Evolutionary conservation across 2,113 vertebrate genomes (phyloP).

Genomic region (Ranitomeya imitator): DNA sequence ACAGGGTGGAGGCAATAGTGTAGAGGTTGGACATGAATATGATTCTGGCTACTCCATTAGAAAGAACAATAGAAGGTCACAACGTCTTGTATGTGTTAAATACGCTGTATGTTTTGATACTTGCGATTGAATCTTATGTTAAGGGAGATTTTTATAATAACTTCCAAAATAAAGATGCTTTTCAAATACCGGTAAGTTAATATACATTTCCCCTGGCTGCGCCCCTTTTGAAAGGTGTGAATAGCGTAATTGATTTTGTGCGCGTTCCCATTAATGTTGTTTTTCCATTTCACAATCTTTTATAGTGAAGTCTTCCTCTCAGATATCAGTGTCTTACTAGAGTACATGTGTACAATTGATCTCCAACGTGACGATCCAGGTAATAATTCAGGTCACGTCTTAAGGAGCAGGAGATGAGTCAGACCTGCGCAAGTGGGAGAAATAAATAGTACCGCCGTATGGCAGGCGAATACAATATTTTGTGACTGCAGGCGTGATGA

Average conservation of each 20-base stretch:
- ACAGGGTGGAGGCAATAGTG: too few relatives aligned
- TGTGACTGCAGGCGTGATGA: not conserved
- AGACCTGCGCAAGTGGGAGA: not conserved
- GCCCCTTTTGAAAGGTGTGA: not conserved
- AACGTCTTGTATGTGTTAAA: too few relatives aligned
- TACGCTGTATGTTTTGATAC: too few relatives aligned
- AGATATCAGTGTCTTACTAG: not conserved
- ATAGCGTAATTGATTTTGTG: not conserved
- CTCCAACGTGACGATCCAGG: not conserved
- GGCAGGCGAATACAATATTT: not conserved
- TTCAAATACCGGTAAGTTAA: not conserved
- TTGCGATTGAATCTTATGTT: too few relatives aligned
- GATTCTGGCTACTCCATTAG: too few relatives aligned
- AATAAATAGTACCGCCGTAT: not conserved
- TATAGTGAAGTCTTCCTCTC: not conserved
- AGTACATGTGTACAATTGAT: slow-evolving; percentile 10
- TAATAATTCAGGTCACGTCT: slow-evolving; percentile 6
- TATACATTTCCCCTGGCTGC: not conserved
- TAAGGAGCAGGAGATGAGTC: not conserved
- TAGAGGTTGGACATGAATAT: too few relatives aligned
- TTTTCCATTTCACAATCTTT: not conserved
- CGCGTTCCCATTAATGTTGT: too few relatives aligned
- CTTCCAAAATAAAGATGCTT: too few relatives aligned
- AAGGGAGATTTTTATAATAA: too few relatives aligned
- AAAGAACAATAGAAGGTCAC: too few relatives aligned